These are phyloP conservation scores for Drosophila planitibia DNA, from an alignment of 2,888 invertebrate genomes.

Conservation along the genomic window DNA sequence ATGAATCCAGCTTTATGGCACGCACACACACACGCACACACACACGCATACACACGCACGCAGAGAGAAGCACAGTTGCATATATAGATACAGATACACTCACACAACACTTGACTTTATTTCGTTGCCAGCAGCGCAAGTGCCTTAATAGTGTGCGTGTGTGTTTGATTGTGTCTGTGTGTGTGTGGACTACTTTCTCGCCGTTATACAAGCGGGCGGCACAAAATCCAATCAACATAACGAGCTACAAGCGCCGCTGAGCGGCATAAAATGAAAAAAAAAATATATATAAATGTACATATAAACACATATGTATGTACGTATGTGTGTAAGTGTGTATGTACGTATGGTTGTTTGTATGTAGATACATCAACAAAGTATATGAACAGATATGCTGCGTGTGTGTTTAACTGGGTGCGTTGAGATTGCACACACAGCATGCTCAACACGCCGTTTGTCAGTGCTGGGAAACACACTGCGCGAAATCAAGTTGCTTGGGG, in stretches of 20 bases:
- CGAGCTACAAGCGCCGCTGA: constrained; percentile 80
- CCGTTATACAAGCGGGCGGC: constrained; percentile 70
- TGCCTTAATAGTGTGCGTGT: constrained; percentile 76
- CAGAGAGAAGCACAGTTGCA: constrained; percentile 48
- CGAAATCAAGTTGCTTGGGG: constrained; percentile 56
- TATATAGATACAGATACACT: constrained; percentile 46
- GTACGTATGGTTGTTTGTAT: constrained; percentile 13
- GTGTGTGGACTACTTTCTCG: constrained; percentile 74
- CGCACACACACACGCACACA: constrained; percentile 49
- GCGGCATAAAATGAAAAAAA: constrained; percentile 75
- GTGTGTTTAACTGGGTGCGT: constrained; percentile 29
- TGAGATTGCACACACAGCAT: constrained; percentile 58
- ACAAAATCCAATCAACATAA: constrained; percentile 82
- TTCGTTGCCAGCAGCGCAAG: constrained; percentile 63
- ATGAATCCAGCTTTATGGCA: constrained; percentile 78
- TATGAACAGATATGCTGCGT: constrained; percentile 15
- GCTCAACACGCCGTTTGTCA: constrained; percentile 60
- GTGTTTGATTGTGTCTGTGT: constrained; percentile 21
- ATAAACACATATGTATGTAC: constrained; percentile 27
- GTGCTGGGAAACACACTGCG: constrained; percentile 55
- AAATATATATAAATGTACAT: constrained; percentile 23
- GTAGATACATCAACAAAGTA: constrained; percentile 5
- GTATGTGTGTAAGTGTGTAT: constrained; percentile 21
- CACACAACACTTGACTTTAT: constrained; percentile 69
- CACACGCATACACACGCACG: constrained; percentile 19